These are phyloP conservation scores for Apamea crenata DNA, from an alignment of 2,888 invertebrate species.

Conservation along the genomic window DNA sequence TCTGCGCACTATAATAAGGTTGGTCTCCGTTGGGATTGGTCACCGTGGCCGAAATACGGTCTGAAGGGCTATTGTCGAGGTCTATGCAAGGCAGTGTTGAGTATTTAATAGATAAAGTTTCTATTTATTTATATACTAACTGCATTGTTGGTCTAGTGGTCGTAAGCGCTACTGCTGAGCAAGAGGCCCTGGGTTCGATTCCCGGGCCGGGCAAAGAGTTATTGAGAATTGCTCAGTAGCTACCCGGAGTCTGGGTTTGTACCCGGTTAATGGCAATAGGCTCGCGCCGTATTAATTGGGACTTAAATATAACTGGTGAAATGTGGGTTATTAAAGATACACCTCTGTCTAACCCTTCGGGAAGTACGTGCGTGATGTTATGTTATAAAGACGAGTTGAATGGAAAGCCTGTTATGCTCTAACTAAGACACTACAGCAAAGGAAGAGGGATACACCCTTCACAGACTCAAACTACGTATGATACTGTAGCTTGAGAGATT, in stretches of 20 bases:
- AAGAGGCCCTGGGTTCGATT: neutral
- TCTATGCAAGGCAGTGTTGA: neutral
- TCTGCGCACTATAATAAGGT: too few relatives aligned
- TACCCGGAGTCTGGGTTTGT: neutral
- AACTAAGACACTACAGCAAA: neutral
- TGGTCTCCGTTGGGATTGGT: too few relatives aligned
- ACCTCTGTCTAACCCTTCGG: neutral
- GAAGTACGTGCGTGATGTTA: neutral
- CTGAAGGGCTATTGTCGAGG: too few relatives aligned
- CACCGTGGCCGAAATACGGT: too few relatives aligned
- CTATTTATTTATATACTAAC: neutral
- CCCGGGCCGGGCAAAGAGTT: neutral
- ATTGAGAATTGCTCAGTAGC: neutral
- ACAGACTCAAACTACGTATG: neutral
- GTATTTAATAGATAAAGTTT: neutral
- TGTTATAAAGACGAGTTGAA: neutral
- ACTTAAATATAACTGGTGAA: neutral
- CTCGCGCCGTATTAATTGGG: neutral
- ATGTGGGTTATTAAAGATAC: neutral
- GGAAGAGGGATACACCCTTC: neutral
- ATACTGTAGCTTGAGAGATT: neutral
- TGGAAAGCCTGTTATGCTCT: neutral
- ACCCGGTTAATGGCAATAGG: neutral
- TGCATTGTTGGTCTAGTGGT: neutral
- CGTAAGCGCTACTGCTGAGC: neutral